Percentiles rank a stretch among this genome's conserved stretches.
Conservation (phyloP, 2,888 invertebrate species). For the Odontothrips loti region DNA sequence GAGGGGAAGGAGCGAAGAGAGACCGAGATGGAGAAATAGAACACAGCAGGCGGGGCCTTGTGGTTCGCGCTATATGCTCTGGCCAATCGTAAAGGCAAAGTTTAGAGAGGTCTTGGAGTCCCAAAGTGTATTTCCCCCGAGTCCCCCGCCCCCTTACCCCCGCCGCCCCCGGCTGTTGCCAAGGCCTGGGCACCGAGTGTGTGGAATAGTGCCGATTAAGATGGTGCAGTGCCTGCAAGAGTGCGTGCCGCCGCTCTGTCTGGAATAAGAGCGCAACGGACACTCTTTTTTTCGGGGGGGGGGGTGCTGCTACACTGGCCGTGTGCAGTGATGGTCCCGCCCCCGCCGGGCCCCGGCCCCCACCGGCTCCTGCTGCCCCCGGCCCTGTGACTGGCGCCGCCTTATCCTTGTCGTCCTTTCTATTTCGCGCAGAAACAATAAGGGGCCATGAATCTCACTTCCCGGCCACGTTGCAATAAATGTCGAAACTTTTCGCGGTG, state of each 20-base stretch:
- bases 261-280: too few species aligned
- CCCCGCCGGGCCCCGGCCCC: neutral
- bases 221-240: neutral
- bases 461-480: neutral
- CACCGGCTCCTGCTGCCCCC: too few species aligned
- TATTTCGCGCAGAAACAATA: neutral
- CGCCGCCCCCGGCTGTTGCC: neutral
- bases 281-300: neutral
- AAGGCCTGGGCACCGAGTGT: neutral
- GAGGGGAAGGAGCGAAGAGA: neutral
- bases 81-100: constrained; percentile 24
- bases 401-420: too few species aligned
- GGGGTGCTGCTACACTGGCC: neutral
- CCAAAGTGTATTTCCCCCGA: constrained; percentile 21
- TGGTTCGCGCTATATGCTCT: constrained; percentile 18
- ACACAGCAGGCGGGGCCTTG: neutral
- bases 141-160: neutral
- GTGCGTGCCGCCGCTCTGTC: neutral
- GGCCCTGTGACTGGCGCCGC: too few species aligned
- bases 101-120: constrained; percentile 26
- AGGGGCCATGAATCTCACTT: constrained; percentile 16
- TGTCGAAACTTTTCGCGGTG: neutral
- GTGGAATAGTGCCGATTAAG: constrained; percentile 22
- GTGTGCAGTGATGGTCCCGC: neutral
- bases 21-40: neutral